Evolutionary conservation across 1,140 invertebrate species (phyloP).

Genomic region (Hesperophylax magnus): DNA sequence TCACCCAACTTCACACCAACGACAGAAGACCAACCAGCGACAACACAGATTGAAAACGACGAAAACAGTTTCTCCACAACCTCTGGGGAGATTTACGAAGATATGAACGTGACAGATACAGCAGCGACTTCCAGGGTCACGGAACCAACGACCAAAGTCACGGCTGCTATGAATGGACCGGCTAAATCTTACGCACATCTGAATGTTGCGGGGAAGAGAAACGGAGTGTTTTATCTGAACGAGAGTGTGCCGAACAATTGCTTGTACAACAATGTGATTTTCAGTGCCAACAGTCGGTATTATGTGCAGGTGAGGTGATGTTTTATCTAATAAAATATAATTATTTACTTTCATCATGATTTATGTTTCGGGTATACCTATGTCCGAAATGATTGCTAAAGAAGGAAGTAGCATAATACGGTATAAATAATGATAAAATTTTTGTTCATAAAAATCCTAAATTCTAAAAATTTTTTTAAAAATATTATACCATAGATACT

Average conservation of each 20-base stretch:
- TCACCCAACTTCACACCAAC: conserved; percentile 26
- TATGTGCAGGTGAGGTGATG: conserved; percentile 69
- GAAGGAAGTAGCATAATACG: too few relatives aligned
- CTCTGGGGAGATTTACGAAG: conserved; percentile 5
- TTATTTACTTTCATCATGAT: too few relatives aligned
- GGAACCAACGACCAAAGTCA: conserved; percentile 14
- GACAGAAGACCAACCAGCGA: conserved; percentile 2
- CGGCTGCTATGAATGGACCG: conserved; percentile 29
- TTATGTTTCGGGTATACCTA: too few relatives aligned
- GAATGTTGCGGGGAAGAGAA: conserved; percentile 49
- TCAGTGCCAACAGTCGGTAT: conserved; percentile 75
- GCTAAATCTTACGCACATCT: conserved; percentile 50
- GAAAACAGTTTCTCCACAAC: conserved; percentile 8
- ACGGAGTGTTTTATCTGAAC: conserved; percentile 59
- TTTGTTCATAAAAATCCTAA: too few relatives aligned
- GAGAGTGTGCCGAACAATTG: conserved; percentile 72
- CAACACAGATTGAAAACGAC: neutral
- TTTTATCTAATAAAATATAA: too few relatives aligned
- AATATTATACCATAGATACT: too few relatives aligned
- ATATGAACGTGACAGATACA: conserved; percentile 8
- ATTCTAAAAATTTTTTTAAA: too few relatives aligned
- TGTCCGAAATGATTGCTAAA: too few relatives aligned
- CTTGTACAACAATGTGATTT: conserved; percentile 76
- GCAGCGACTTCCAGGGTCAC: neutral
- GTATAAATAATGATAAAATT: too few relatives aligned